These are phyloP conservation scores for Drosophila nigromelanica DNA, from an alignment of 1,140 invertebrate species.

Conservation along the genomic window DNA sequence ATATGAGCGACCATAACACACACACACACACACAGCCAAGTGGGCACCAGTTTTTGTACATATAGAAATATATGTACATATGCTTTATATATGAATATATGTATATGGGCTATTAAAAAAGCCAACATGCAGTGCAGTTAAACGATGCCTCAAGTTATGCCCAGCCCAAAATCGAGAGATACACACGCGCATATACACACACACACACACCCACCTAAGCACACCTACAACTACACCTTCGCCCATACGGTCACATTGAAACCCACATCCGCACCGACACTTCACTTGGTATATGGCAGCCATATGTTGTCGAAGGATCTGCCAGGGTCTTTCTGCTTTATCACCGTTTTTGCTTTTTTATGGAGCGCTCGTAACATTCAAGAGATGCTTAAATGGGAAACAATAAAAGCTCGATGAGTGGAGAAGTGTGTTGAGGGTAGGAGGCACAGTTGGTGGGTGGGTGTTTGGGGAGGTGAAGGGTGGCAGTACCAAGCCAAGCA, in stretches of 20 bases:
- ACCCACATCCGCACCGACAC: not conserved
- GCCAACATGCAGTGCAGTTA: constrained; percentile 46
- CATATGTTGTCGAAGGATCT: constrained; percentile 29
- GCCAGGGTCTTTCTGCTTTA: constrained; percentile 33
- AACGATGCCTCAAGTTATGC: constrained; percentile 32
- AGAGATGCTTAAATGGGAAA: constrained; percentile 51
- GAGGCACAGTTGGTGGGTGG: not conserved
- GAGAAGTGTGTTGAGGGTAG: not conserved
- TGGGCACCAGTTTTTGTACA: not conserved
- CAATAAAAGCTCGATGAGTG: constrained; percentile 41
- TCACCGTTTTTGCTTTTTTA: constrained; percentile 40
- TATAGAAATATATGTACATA: not conserved
- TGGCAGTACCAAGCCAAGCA: no score
- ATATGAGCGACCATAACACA: constrained; percentile 12
- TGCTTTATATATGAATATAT: not conserved
- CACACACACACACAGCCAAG: not conserved
- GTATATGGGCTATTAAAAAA: constrained; percentile 44
- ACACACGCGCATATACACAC: not conserved
- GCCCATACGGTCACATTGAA: not conserved
- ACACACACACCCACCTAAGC: constrained; percentile 1
- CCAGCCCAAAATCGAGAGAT: constrained; percentile 14
- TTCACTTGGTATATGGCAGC: constrained; percentile 13
- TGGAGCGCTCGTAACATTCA: constrained; percentile 49
- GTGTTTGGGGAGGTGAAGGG: no score
- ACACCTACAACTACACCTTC: constrained; percentile 1